A percentile compares a stretch with the other conserved stretches of the same genome.
phyloP scores from a whole-genome alignment of 2,113 vertebrate species.

The Oostethus manadensis region DNA sequence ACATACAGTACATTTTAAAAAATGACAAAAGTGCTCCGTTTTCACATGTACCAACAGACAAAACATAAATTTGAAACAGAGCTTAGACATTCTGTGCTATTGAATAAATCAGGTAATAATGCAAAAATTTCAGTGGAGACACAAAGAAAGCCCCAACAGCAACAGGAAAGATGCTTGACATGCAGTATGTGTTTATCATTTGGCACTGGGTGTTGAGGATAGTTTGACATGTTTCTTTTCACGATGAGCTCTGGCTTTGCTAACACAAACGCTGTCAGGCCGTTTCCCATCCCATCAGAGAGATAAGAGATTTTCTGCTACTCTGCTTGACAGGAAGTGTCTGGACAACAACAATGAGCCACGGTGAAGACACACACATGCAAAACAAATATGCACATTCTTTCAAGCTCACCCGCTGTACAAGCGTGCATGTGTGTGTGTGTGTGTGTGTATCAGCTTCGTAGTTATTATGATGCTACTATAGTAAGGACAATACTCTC shows the following conservation, averaged over 20 bases:
- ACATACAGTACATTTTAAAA: too few relatives aligned
- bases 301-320: slow-evolving; percentile 41
- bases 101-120: too few relatives aligned
- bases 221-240: slow-evolving; percentile 29
- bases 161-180: too few relatives aligned
- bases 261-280: slow-evolving; percentile 35
- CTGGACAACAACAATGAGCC: slow-evolving; percentile 31
- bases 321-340: slow-evolving; percentile 24
- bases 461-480: background rate
- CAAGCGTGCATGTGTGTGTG: background rate
- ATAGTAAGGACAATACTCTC: background rate
- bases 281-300: slow-evolving; percentile 27
- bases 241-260: slow-evolving; percentile 32
- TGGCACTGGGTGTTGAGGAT: slow-evolving; percentile 4
- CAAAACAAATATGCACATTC: slow-evolving; percentile 29
- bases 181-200: slow-evolving; percentile 41
- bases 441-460: background rate
- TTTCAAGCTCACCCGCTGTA: background rate
- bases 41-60: too few relatives aligned
- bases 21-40: too few relatives aligned
- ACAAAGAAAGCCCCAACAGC: too few relatives aligned
- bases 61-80: too few relatives aligned
- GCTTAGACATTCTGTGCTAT: too few relatives aligned
- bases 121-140: too few relatives aligned
- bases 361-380: slow-evolving; percentile 17